phyloP scores from a whole-genome alignment of 2,797 vertebrate species.

The Schizothorax lantsangensis region DNA sequence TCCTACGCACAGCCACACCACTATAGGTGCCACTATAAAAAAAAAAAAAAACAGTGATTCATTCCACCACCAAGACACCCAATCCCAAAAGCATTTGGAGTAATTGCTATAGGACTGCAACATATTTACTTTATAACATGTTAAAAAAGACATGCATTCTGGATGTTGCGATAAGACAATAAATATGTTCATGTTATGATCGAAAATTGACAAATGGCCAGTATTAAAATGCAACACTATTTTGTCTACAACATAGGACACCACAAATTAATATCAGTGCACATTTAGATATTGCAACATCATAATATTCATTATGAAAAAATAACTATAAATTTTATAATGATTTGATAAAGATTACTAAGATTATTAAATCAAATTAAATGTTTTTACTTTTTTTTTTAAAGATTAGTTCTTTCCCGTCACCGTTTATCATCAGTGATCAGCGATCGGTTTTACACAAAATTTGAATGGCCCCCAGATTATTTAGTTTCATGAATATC shows the following conservation, averaged over 20 bases:
- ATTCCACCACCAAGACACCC: constrained; percentile 29
- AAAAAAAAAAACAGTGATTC: not conserved
- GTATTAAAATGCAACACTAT: not conserved
- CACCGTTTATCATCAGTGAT: too few relatives aligned
- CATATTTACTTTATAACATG: not conserved
- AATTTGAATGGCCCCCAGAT: not conserved
- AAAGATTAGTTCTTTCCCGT: not conserved
- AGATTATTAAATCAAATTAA: too few relatives aligned
- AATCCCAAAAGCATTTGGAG: not conserved
- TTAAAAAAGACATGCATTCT: not conserved
- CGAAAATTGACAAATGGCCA: not conserved
- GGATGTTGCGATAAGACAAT: not conserved
- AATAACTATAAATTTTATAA: too few relatives aligned
- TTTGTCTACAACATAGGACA: not conserved
- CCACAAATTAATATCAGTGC: not conserved
- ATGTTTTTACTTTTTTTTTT: too few relatives aligned
- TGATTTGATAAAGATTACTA: too few relatives aligned
- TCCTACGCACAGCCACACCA: constrained; percentile 16
- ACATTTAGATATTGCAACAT: not conserved
- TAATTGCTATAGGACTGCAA: not conserved
- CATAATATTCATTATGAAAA: not conserved
- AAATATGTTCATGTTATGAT: not conserved
- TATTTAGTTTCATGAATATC: not conserved
- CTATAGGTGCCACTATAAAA: constrained; percentile 41
- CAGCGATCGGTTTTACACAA: too few relatives aligned